Conservation (phyloP, 1,140 invertebrate genomes). For the Drosophila hydei region DNA sequence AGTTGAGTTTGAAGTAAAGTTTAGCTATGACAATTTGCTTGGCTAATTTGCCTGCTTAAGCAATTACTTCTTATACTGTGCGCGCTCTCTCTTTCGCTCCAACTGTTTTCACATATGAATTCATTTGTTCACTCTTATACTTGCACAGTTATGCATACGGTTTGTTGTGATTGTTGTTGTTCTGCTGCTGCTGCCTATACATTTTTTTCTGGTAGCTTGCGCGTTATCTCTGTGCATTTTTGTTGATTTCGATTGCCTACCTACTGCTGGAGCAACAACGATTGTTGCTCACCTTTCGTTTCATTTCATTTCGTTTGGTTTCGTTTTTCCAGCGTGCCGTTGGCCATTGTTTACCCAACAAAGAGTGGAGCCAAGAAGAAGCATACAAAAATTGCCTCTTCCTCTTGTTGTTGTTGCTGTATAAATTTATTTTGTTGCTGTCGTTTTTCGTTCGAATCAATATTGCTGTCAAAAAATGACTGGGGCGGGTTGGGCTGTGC, state of each 20-base stretch:
- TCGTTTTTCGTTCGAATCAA: conserved; percentile 72
- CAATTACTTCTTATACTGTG: neutral
- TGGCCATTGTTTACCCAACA: conserved; percentile 72
- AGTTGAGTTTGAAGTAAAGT: too few species aligned
- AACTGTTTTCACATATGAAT: conserved; percentile 3
- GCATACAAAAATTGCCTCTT: conserved; percentile 21
- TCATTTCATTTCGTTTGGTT: conserved; percentile 26
- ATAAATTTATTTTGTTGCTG: conserved; percentile 4
- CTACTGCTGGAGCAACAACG: conserved; percentile 28
- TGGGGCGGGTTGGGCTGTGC: neutral
- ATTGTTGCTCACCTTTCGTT: conserved; percentile 63
- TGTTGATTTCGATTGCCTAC: conserved; percentile 57
- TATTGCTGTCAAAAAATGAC: conserved; percentile 74
- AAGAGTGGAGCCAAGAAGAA: conserved; percentile 26
- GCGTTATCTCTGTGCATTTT: conserved; percentile 43
- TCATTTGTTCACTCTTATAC: conserved; percentile 7
- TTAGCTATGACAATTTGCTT: too few species aligned
- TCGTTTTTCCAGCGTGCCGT: conserved; percentile 54
- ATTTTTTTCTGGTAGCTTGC: conserved; percentile 34
- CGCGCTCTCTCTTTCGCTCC: neutral
- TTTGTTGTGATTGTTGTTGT: conserved; percentile 18
- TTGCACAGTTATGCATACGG: conserved; percentile 21
- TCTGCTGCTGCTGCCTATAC: conserved; percentile 1
- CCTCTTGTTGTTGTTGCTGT: conserved; percentile 6
- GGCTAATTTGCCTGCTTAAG: too few species aligned